Percentiles rank a stretch among this genome's conserved stretches.
Evolutionary conservation across 2,113 vertebrate genomes (phyloP).

Genomic region (Tyrannus savana): DNA sequence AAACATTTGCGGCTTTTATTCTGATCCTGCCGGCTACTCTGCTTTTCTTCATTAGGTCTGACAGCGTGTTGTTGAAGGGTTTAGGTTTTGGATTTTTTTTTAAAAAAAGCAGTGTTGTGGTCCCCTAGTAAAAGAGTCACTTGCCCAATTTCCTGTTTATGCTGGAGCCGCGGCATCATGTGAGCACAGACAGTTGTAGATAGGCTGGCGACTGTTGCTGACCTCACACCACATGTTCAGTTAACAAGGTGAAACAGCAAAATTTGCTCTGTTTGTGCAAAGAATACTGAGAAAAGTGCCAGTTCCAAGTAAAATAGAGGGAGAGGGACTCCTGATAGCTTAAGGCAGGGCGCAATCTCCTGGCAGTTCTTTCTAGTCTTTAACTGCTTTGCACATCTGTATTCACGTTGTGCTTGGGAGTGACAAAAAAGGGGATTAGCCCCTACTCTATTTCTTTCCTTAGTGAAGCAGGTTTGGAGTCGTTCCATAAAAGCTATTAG

Average conservation of each 20-base stretch:
- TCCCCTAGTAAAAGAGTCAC: slow-evolving; percentile 41
- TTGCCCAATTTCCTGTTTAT: slow-evolving; percentile 79
- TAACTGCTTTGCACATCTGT: slow-evolving; percentile 67
- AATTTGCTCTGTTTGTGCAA: slow-evolving; percentile 29
- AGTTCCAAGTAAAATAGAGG: slow-evolving; percentile 52
- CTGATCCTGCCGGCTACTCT: neutral
- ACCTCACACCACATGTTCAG: slow-evolving; percentile 54
- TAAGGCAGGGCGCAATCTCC: neutral
- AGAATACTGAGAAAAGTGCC: slow-evolving; percentile 45
- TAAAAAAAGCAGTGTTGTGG: neutral
- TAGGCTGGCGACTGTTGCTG: slow-evolving; percentile 66
- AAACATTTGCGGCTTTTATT: neutral
- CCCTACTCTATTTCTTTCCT: neutral
- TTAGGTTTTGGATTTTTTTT: neutral
- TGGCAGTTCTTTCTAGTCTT: slow-evolving; percentile 4
- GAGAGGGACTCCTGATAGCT: slow-evolving; percentile 18
- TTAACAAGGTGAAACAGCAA: slow-evolving; percentile 67
- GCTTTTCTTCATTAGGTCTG: neutral
- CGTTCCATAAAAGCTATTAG: slow-evolving; percentile 71
- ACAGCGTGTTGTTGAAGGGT: neutral
- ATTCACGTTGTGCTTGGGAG: neutral
- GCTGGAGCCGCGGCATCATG: slow-evolving; percentile 63
- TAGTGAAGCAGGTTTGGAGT: slow-evolving; percentile 4
- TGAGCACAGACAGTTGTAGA: slow-evolving; percentile 71
- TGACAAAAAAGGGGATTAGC: slow-evolving; percentile 29